Percentiles rank a stretch among this genome's conserved stretches.
phyloP scores from a whole-genome alignment of 2,797 vertebrate species.

The Cossypha caffra region DNA sequence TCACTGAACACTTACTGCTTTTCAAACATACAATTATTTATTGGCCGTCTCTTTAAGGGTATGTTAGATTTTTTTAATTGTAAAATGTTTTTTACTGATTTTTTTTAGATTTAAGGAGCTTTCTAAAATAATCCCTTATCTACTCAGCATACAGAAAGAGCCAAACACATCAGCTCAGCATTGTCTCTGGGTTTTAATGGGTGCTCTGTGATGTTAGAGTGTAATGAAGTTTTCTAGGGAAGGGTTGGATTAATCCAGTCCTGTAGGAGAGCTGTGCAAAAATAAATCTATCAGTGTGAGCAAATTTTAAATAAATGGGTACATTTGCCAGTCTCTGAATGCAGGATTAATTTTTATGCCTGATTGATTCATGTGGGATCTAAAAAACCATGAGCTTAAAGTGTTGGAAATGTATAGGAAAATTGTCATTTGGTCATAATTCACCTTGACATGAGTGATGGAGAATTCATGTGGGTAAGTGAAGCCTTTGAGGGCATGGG shows the following conservation, averaged over 20 bases:
- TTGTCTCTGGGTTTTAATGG: neutral
- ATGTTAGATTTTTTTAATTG: neutral
- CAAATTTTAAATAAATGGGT: conserved; percentile 14
- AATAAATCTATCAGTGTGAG: neutral
- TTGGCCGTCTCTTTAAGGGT: neutral
- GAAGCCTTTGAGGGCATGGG: neutral
- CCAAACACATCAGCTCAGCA: neutral
- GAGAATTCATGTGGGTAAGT: neutral
- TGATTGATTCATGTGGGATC: neutral
- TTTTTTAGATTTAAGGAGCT: conserved; percentile 2
- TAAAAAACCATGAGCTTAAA: neutral
- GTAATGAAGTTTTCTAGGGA: neutral
- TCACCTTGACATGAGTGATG: neutral
- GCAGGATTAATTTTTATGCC: neutral
- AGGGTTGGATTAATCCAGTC: neutral
- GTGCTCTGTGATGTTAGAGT: neutral
- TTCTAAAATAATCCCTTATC: neutral
- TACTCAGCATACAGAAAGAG: neutral
- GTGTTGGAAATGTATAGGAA: neutral
- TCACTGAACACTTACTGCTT: neutral
- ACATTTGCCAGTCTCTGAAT: neutral
- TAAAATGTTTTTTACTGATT: neutral
- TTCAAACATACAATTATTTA: neutral
- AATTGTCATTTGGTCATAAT: neutral
- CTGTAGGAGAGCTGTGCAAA: neutral